These are phyloP conservation scores for Leptogaster cylindrica DNA, from an alignment of 2,888 invertebrate genomes.

Conservation along the genomic window DNA sequence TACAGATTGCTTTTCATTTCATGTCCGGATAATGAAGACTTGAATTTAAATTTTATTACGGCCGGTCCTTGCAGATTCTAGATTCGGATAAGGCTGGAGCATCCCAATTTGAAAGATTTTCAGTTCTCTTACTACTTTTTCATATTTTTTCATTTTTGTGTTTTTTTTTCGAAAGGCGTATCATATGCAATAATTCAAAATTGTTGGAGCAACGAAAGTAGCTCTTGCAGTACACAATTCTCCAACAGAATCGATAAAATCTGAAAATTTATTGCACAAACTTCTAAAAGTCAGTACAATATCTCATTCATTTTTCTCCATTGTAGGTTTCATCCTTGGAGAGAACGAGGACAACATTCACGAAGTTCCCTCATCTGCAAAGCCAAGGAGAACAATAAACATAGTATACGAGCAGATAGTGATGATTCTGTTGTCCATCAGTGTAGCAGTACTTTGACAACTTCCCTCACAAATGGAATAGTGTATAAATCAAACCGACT, in stretches of 20 bases:
- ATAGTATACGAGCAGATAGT: constrained; percentile 10
- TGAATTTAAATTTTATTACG: no score
- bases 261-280: constrained; percentile 32
- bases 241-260: constrained; percentile 29
- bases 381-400: constrained; percentile 36
- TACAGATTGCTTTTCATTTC: no score
- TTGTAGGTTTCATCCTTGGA: constrained; percentile 52
- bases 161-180: constrained; percentile 22
- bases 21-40: no score
- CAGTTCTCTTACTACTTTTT: no score
- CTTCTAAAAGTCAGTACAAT: constrained; percentile 13
- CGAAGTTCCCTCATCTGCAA: constrained; percentile 50
- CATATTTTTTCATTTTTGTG: constrained; percentile 5
- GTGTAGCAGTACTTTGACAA: constrained; percentile 39
- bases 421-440: constrained; percentile 20
- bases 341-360: constrained; percentile 52
- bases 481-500: constrained; percentile 32
- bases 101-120: no score
- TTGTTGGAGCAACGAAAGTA: constrained; percentile 5
- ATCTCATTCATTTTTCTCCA: constrained; percentile 39
- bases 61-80: no score
- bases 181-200: constrained; percentile 29
- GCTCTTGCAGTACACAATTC: constrained; percentile 11
- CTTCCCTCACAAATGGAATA: constrained; percentile 36
- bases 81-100: no score